Evolutionary conservation across 2,797 vertebrate genomes (phyloP), one percentile per base, ranked within the genome.

Genomic region (Ateles fusciceps): DNA sequence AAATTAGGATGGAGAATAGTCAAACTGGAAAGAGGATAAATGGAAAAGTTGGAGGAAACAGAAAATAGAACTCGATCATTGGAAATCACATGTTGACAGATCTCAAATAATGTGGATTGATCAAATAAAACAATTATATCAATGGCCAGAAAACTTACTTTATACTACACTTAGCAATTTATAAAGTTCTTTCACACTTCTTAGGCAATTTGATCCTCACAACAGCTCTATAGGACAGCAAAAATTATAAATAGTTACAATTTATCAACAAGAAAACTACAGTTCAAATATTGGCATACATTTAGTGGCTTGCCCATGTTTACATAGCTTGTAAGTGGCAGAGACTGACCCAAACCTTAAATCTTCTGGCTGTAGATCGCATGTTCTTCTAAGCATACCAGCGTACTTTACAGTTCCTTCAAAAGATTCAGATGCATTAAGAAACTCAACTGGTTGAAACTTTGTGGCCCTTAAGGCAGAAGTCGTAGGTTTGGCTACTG

Each of bases 211-310:
- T 94, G 33, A 39, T 39, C 7, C 22, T 86, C 21, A 48, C 2
- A 79, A 68, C 5, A 85, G 12, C 26, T 79, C 17, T 85, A 2
- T 42, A n/a, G 21, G 30, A 39, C 39, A 59, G 48, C 83, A 55
- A 36, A 84, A 61, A 83, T 64, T 80, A 52, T 57, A 68, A 80
- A 61, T 86, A 28, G 57, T 59, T 59, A 28, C 0, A 72, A 12
- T n/a, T 96, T 78, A 86, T 89, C 85, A 79, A n/a, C 79, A 59
- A 81, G 36, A 86, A 87, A 93, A 71, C 28, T 59, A 83, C 80
- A 36, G 64, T 59, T 85, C 75, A 93, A 13, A 4, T 57, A 42
- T 42, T 42, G 6, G 42, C 42, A 42, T 42, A 36, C 74, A 11
- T 30, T 36, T 76, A 55, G 10, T 76, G 71, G 42, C 22, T 57